Percentiles rank a stretch among this genome's conserved stretches.
Evolutionary conservation across 2,113 vertebrate species (phyloP).

Genomic region (Ammospiza caudacuta): DNA sequence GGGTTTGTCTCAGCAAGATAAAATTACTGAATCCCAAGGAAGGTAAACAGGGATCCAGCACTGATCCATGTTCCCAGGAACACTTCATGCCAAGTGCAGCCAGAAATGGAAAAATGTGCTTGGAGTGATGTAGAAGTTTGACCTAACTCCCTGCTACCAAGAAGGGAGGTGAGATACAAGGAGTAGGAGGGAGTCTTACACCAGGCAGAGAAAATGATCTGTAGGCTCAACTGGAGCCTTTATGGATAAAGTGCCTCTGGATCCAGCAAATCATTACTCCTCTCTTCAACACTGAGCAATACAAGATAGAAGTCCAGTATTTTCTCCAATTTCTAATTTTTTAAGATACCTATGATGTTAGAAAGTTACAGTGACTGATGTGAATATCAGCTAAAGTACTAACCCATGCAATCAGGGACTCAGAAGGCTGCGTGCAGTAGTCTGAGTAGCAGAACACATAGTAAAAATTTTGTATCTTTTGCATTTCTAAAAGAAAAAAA

Average conservation of each 20-base stretch:
- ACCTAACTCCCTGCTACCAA: background rate
- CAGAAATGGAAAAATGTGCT: background rate
- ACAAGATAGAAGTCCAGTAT: background rate
- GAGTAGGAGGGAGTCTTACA: background rate
- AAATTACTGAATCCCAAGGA: background rate
- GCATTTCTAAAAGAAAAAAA: background rate
- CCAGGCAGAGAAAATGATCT: background rate
- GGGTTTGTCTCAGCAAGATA: background rate
- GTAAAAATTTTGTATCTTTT: background rate
- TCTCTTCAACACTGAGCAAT: background rate
- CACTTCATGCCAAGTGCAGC: background rate
- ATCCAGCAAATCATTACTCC: background rate
- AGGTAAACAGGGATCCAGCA: background rate
- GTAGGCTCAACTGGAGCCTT: background rate
- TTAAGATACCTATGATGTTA: background rate
- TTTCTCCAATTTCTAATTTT: background rate
- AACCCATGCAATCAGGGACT: background rate
- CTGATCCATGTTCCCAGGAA: background rate
- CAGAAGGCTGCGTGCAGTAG: background rate
- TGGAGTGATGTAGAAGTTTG: background rate
- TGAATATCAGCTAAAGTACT: background rate
- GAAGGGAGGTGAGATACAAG: background rate
- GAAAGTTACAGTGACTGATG: background rate
- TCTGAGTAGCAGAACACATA: background rate
- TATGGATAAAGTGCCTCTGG: background rate